These are phyloP conservation scores for Mionectes olivaceus DNA, from an alignment of 2,797 vertebrate genomes.

Conservation along the genomic window DNA sequence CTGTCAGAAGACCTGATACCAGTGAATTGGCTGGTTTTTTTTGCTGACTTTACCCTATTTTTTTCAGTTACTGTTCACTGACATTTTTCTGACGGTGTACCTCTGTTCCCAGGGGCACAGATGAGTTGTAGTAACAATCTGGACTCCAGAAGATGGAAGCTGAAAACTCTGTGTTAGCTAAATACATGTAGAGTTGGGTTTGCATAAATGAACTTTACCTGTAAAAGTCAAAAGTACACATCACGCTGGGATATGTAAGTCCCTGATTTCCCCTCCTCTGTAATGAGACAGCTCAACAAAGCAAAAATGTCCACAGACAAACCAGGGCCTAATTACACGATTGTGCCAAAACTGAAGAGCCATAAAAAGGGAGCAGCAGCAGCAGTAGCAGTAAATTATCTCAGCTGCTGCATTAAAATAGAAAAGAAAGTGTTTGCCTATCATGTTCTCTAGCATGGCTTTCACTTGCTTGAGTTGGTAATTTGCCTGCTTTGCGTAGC, in stretches of 20 bases:
- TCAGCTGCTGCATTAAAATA: slow-evolving; percentile 27
- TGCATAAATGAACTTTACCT: background rate
- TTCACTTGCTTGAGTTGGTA: background rate
- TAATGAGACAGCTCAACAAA: background rate
- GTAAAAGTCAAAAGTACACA: background rate
- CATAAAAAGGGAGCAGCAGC: background rate
- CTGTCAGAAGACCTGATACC: background rate
- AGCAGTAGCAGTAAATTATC: slow-evolving; percentile 1
- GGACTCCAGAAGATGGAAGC: background rate
- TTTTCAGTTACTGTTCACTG: background rate
- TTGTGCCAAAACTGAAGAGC: background rate
- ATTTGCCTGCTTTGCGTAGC: background rate
- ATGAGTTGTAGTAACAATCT: background rate
- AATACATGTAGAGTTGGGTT: background rate
- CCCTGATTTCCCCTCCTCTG: background rate
- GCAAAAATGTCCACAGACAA: slow-evolving; percentile 17
- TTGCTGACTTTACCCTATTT: background rate
- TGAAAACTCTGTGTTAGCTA: background rate
- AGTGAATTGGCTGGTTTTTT: background rate
- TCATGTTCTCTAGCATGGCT: background rate
- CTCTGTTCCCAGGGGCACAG: background rate
- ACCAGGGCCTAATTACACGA: background rate
- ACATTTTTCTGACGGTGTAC: background rate
- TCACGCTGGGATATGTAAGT: background rate
- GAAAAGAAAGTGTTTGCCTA: background rate